Evolutionary conservation across 37 sponge, comb jelly and placozoan species (phyloP).

Genomic region (Cliona cf. orientalis): DNA sequence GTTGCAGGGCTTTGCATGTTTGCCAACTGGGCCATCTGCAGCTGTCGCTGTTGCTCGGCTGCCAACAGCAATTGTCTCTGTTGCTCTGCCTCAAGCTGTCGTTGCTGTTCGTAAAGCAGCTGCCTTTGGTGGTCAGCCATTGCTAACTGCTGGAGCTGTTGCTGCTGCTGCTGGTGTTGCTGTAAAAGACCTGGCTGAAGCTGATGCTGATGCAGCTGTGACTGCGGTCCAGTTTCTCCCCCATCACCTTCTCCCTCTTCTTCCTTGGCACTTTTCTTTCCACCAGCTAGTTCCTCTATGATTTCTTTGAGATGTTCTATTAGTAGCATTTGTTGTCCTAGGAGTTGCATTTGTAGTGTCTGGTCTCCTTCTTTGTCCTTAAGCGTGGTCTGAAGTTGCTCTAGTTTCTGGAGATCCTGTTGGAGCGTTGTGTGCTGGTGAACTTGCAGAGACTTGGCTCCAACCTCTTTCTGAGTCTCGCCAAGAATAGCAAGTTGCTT

Average conservation of each 20-base stretch:
- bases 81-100: constrained; percentile 50
- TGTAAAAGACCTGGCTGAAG: no score
- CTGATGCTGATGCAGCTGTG: no score
- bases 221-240: no score
- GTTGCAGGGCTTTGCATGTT: constrained; percentile 2
- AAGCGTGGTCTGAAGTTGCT: constrained; percentile 48
- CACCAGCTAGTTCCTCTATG: no score
- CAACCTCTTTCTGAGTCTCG: constrained; percentile 53
- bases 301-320: constrained; percentile 64
- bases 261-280: no score
- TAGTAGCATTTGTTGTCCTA: constrained; percentile 74
- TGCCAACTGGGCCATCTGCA: constrained; percentile 50
- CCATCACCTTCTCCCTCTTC: no score
- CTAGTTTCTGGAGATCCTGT: constrained; percentile 60
- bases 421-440: constrained; percentile 62
- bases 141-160: constrained; percentile 47
- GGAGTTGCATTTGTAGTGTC: constrained; percentile 50
- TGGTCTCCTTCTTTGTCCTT: constrained; percentile 37
- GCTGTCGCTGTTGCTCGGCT: constrained; percentile 37
- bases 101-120: constrained; percentile 50
- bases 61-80: constrained; percentile 55
- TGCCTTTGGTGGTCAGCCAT: constrained; percentile 59
- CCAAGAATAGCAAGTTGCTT: constrained; percentile 43
- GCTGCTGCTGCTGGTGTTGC: constrained; percentile 22
- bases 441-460: constrained; percentile 47